phyloP scores from a whole-genome alignment of 2,797 vertebrate species.

The Sphenopsis melanotis region DNA sequence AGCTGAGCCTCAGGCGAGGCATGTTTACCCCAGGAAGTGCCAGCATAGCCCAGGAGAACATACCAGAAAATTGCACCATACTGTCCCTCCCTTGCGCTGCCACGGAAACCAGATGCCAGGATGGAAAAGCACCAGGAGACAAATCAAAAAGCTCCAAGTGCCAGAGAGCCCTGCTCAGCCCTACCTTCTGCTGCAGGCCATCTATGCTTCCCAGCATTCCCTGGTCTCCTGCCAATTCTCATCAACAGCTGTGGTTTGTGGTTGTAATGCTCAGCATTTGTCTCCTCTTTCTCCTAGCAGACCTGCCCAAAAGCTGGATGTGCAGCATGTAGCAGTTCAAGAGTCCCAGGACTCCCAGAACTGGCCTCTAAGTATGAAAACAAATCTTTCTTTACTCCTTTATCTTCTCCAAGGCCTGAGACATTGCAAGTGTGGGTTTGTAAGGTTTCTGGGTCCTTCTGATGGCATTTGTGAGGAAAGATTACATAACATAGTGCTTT shows the following conservation, averaged over 20 bases:
- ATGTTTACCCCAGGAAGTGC: background rate
- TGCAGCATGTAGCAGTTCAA: background rate
- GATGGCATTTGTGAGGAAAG: background rate
- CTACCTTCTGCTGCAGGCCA: slow-evolving; percentile 49
- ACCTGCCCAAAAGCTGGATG: background rate
- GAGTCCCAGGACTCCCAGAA: background rate
- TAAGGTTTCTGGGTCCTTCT: background rate
- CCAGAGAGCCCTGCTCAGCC: background rate
- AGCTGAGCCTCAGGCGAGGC: background rate
- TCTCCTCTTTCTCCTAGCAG: slow-evolving; percentile 20
- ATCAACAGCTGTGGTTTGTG: slow-evolving; percentile 48
- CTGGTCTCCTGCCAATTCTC: slow-evolving; percentile 47
- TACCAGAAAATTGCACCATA: background rate
- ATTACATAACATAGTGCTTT: background rate
- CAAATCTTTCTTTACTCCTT: background rate
- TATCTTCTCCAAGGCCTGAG: background rate
- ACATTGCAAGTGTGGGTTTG: background rate
- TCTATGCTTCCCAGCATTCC: slow-evolving; percentile 26
- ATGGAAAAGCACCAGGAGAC: slow-evolving; percentile 21
- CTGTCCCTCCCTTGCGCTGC: background rate
- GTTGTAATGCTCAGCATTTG: slow-evolving; percentile 41
- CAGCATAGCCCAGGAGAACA: slow-evolving; percentile 24
- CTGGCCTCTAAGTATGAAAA: background rate
- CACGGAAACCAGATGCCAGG: slow-evolving; percentile 2
- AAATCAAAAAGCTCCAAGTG: background rate